These are phyloP conservation scores for Cylas formicarius DNA, from an alignment of 1,140 invertebrate species.

Conservation along the genomic window DNA sequence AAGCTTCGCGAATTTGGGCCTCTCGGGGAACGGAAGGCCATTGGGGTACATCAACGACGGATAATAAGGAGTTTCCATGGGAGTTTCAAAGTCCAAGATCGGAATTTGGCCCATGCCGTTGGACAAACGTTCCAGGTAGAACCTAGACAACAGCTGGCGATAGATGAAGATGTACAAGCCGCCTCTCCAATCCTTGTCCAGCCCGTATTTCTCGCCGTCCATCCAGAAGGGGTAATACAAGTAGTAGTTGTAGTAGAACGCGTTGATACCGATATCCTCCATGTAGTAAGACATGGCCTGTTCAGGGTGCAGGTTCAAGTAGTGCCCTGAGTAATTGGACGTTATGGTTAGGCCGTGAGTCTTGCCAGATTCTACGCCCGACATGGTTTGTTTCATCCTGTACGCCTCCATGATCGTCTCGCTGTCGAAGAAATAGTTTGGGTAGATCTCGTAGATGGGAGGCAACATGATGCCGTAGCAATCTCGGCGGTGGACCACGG, in stretches of 20 bases:
- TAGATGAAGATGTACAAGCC: constrained; percentile 55
- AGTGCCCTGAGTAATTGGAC: constrained; percentile 49
- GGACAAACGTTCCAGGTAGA: constrained; percentile 61
- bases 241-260: constrained; percentile 59
- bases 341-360: constrained; percentile 42
- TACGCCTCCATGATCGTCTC: constrained; percentile 54
- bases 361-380: constrained; percentile 33
- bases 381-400: constrained; percentile 42
- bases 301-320: constrained; percentile 40
- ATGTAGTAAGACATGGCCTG: constrained; percentile 62
- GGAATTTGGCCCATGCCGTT: constrained; percentile 55
- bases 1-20: constrained; percentile 45
- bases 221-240: constrained; percentile 58
- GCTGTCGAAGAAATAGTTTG: constrained; percentile 54
- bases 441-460: constrained; percentile 60
- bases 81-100: constrained; percentile 47
- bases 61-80: constrained; percentile 55
- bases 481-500: constrained; percentile 54
- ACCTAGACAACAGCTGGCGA: constrained; percentile 56
- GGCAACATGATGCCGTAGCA: constrained; percentile 54
- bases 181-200: constrained; percentile 51
- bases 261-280: constrained; percentile 64
- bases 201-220: constrained; percentile 47
- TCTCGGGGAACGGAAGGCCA: constrained; percentile 56
- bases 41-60: constrained; percentile 58